A percentile compares a stretch with the other conserved stretches of the same genome.
Conservation (phyloP, 2,797 vertebrate genomes). For the Sandelia bainsii region DNA sequence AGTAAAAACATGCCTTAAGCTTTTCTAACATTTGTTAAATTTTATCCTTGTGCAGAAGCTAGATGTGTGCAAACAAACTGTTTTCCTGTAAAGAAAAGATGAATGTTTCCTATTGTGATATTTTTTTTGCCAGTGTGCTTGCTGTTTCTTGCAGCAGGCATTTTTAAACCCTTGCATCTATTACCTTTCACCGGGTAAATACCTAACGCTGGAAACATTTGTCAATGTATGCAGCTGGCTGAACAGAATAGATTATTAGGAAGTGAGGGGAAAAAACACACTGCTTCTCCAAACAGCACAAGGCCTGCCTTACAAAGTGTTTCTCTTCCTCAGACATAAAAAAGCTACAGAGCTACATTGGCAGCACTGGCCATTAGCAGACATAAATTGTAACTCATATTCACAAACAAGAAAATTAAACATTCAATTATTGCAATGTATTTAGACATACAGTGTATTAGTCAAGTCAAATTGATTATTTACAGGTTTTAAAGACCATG, state of each 20-base stretch:
- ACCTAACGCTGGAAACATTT: slow-evolving; percentile 88
- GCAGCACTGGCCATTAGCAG: slow-evolving; percentile 44
- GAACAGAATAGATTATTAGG: slow-evolving; percentile 90
- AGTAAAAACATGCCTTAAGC: neutral
- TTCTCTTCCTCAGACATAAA: slow-evolving; percentile 53
- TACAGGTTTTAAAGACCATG: slow-evolving; percentile 45
- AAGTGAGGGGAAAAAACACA: slow-evolving; percentile 82
- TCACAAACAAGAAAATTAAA: slow-evolving; percentile 43
- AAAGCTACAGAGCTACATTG: slow-evolving; percentile 38
- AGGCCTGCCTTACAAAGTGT: slow-evolving; percentile 61
- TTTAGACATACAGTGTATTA: slow-evolving; percentile 18
- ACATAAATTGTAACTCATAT: slow-evolving; percentile 36
- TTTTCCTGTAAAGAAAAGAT: slow-evolving; percentile 55
- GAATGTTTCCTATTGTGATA: slow-evolving; percentile 66
- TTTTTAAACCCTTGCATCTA: slow-evolving; percentile 85
- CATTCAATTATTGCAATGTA: slow-evolving; percentile 36
- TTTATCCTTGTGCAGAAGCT: slow-evolving; percentile 10
- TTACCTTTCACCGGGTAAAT: slow-evolving; percentile 87
- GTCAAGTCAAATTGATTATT: slow-evolving; percentile 57
- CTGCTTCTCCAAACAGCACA: slow-evolving; percentile 78
- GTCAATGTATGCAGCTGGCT: slow-evolving; percentile 87
- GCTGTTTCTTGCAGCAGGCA: slow-evolving; percentile 81
- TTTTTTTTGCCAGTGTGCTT: slow-evolving; percentile 67
- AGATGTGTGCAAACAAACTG: slow-evolving; percentile 33
- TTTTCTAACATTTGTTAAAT: slow-evolving; percentile 6